phyloP scores from a whole-genome alignment of 2,888 invertebrate genomes.

The Xylocampa areola region DNA sequence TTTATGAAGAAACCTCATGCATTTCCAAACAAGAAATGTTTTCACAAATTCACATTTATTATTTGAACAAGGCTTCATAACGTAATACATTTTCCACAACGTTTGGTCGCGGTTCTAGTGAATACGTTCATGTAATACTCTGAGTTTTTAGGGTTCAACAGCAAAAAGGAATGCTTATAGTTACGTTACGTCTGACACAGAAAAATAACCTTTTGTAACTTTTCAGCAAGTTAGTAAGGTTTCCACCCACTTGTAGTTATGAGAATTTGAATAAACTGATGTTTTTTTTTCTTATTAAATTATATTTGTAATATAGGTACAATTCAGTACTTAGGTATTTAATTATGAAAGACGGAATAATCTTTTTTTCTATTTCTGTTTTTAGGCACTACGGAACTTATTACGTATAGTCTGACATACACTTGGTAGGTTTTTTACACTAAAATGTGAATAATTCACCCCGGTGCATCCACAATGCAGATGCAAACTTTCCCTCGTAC shows the following conservation, averaged over 20 bases:
- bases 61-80: constrained; percentile 48
- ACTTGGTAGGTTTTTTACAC: constrained; percentile 9
- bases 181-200: neutral
- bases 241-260: too few species aligned
- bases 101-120: constrained; percentile 33
- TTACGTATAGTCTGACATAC: neutral
- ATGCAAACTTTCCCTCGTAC: constrained; percentile 62
- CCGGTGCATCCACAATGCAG: constrained; percentile 56
- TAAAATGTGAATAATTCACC: constrained; percentile 48
- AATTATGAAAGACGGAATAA: too few species aligned
- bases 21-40: constrained; percentile 40
- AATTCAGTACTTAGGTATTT: too few species aligned
- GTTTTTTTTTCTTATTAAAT: too few species aligned
- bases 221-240: too few species aligned
- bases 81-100: constrained; percentile 50
- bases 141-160: constrained; percentile 29
- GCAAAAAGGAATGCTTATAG: neutral
- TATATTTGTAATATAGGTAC: too few species aligned
- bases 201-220: too few species aligned
- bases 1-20: constrained; percentile 9
- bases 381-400: constrained; percentile 38
- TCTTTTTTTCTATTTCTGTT: too few species aligned
- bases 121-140: constrained; percentile 38
- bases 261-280: too few species aligned
- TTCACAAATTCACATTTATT: constrained; percentile 43